Evolutionary conservation across 2,888 invertebrate genomes (phyloP).

Genomic region (Cistogaster globosa): DNA sequence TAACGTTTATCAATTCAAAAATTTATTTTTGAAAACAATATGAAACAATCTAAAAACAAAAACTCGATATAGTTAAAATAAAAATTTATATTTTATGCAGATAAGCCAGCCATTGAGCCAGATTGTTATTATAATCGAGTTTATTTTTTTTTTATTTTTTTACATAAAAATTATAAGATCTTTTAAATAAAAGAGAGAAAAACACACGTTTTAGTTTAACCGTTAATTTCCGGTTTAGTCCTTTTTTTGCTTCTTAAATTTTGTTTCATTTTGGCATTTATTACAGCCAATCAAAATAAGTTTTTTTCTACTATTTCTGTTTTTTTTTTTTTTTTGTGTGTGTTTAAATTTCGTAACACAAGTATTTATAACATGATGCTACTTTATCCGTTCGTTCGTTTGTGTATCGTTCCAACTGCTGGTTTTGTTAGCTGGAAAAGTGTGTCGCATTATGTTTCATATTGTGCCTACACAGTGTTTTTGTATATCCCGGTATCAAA

Average conservation of each 20-base stretch:
- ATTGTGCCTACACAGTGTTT: conserved; percentile 48
- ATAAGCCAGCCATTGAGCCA: conserved; percentile 59
- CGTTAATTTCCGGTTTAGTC: conserved; percentile 78
- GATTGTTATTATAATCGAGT: conserved; percentile 61
- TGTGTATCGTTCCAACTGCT: conserved; percentile 27
- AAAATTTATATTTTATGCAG: conserved; percentile 71
- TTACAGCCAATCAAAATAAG: conserved; percentile 59
- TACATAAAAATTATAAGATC: not conserved
- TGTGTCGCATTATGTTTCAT: conserved; percentile 61
- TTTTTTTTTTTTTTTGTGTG: conserved; percentile 6
- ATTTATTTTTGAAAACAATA: conserved; percentile 66
- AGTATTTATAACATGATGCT: conserved; percentile 66
- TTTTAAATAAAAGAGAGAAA: too few species aligned
- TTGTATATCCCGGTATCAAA: conserved; percentile 70
- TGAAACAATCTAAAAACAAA: conserved; percentile 70
- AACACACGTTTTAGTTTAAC: conserved; percentile 69
- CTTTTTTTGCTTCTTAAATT: conserved; percentile 22
- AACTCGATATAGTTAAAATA: conserved; percentile 50
- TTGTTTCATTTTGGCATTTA: conserved; percentile 45
- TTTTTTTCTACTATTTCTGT: conserved; percentile 13
- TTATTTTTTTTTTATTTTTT: conserved; percentile 40
- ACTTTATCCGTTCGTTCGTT: conserved; percentile 31
- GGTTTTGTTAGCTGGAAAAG: conserved; percentile 61
- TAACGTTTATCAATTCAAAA: conserved; percentile 70
- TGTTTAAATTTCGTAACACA: conserved; percentile 76